Conservation (phyloP, 2,113 vertebrate genomes). For the Dendropsophus ebraccatus region DNA sequence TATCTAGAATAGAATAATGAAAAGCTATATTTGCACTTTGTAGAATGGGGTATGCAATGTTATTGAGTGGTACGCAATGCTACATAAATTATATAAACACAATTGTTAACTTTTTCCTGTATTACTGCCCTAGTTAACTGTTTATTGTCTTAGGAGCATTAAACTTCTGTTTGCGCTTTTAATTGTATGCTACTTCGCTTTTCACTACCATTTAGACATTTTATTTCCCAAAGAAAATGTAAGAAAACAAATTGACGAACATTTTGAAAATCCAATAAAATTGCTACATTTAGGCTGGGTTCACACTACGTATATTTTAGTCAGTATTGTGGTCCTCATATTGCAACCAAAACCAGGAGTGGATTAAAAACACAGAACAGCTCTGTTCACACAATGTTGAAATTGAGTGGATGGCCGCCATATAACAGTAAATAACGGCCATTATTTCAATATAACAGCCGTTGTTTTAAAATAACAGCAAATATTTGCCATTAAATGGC, state of each 20-base stretch:
- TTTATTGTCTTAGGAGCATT: neutral
- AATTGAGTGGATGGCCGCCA: too few species aligned
- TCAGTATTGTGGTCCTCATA: too few species aligned
- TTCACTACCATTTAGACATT: neutral
- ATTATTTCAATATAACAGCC: too few species aligned
- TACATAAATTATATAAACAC: constrained; percentile 6
- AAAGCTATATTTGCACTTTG: constrained; percentile 22
- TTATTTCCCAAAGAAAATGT: neutral
- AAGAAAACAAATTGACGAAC: neutral
- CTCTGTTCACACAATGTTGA: too few species aligned
- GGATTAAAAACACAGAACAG: too few species aligned
- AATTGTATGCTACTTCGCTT: neutral
- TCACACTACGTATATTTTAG: neutral
- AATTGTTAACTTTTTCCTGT: constrained; percentile 25
- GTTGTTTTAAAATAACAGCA: too few species aligned
- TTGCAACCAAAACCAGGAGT: too few species aligned
- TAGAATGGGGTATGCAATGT: too few species aligned
- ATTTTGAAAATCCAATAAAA: neutral
- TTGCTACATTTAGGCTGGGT: neutral
- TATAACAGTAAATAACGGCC: too few species aligned
- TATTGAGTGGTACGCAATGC: neutral
- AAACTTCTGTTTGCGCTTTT: neutral
- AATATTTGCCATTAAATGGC: too few species aligned
- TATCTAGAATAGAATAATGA: neutral
- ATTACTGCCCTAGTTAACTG: neutral